Percentiles rank a stretch among this genome's conserved stretches.
Conservation (phyloP, 1,140 invertebrate species). For the Lycorma delicatula region DNA sequence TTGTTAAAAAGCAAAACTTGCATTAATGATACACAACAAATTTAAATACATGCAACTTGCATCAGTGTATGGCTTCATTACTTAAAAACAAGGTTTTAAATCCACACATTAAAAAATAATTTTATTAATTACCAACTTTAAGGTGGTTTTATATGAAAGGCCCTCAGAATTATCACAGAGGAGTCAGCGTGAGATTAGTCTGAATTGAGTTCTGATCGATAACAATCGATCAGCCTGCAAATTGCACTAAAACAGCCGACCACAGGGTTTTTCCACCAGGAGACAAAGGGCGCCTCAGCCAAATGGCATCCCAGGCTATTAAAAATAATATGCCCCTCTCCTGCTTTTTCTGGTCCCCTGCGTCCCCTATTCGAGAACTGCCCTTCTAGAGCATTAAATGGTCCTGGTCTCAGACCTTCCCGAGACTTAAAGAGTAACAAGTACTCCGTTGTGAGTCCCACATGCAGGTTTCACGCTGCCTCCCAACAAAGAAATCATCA, state of each 20-base stretch:
- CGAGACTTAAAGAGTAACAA: conserved; percentile 43
- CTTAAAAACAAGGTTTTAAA: no score
- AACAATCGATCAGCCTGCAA: conserved; percentile 41
- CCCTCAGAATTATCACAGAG: conserved; percentile 17
- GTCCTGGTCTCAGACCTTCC: conserved; percentile 49
- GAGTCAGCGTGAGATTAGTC: conserved; percentile 47
- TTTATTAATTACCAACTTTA: no score
- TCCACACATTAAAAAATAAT: no score
- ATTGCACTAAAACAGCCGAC: conserved; percentile 48
- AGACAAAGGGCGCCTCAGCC: conserved; percentile 29
- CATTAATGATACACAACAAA: no score
- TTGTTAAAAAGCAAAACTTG: no score
- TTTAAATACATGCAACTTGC: no score
- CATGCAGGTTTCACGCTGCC: conserved; percentile 43
- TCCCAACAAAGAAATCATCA: conserved; percentile 10
- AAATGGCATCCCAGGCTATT: conserved; percentile 28
- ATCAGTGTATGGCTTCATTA: no score
- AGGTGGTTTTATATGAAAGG: no score
- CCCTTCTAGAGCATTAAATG: conserved; percentile 43
- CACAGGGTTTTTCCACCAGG: conserved; percentile 45
- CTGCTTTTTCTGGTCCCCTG: conserved; percentile 45
- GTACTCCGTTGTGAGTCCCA: conserved; percentile 46
- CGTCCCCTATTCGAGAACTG: conserved; percentile 42
- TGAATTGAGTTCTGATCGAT: conserved; percentile 49
- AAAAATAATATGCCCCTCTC: conserved; percentile 13